Base-by-base conservation (phyloP, 2,797 vertebrate genomes). In the Helostoma temminkii region DNA sequence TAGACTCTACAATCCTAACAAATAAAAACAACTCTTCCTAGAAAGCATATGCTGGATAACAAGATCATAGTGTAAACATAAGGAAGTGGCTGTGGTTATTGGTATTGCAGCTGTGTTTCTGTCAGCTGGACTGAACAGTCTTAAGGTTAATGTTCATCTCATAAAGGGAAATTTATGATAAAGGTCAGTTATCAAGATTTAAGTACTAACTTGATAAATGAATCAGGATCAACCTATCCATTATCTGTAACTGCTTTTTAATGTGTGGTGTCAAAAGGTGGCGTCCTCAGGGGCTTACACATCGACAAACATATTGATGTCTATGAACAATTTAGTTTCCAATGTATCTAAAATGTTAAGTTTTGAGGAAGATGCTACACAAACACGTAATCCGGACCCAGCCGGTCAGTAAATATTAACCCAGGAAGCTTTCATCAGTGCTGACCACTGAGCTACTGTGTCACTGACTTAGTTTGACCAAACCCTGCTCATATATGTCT, bases 401-500 rank as follows among this genome's bases (percentile, higher is more conserved):
- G 19, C 8, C 49, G 26, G n/a, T 4, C 46, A 30, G 11, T 22
- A 9, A 45, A 39, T 37, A 6, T 36, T 4, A 53, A 59, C 52
- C 53, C 0, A 8, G 14, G 3, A 10, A 0, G 0, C 18, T 30
- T 48, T 61, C 45, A 32, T 9, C 46, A 14, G 14, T 24, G 42
- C 25, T 19, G 39, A 28, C 28, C 56, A 30, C 19, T 16, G 34
- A 57, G 5, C 19, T 14, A 6, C 26, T 1, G 32, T 24, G 10
- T 19, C 59, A 16, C 32, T 1, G 19, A 32, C 9, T 28, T 14
- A n/a, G 18, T 69, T 6, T n/a, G 24, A 36, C 54, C 28, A 8
- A 66, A 55, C 34, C 18, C 16, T 21, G 37, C 54, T 60, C 46
- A 22, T 60, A 26, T 47, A 1, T 10, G 45, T 24, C 60, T 64